Base-by-base conservation (phyloP, 2,888 invertebrate genomes). In the Drepanosiphum platanoidis region DNA sequence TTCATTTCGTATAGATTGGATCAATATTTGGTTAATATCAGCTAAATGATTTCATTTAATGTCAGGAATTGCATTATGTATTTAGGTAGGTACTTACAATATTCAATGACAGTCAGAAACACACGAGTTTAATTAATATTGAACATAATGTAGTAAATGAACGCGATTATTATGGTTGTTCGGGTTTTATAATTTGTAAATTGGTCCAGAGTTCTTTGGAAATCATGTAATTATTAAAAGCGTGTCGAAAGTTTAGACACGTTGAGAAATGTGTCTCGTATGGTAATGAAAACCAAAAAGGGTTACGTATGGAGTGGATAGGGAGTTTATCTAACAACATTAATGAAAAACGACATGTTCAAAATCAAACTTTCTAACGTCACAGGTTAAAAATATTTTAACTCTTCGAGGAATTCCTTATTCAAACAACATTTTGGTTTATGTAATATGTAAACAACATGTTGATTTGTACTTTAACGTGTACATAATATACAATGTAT, bases 201-300 rank as follows among this genome's bases (percentile, higher is more conserved):
- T 71, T 22, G 18, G 39, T 61, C 72, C 18, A 0, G 11, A 22
- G 30, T 32, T 61, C 52, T 70, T 27, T 15, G 13, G 32, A 82
- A 82, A 71, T 61, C 61, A 30, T 61, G 71, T 42, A 72, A 61
- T 82, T 61, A 81, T 58, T 81, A 71, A 82, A 82, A 32, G n/a
- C 61, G 13, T 22, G 80, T 61, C 32, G 27, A 71, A 82, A 82
- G 71, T 82, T 82, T 58, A 39, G 7, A 42, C 39, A 18, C 5
- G 71, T 2, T 61, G 61, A 61, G 61, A 32, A 64, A 61, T 72
- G 30, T 32, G 71, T 70, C 39, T 72, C 22, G 13, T 8, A n/a
- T 13, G 52, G 30, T 36, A 61, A 58, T 39, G 58, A 61, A 81
- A 81, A 39, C 39, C 58, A 58, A 70, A 79, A 66, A 30, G 36